Evolutionary conservation across 2,797 vertebrate genomes (phyloP), one percentile per base, ranked within the genome.

Genomic region (Coranthus polyacanthus): DNA sequence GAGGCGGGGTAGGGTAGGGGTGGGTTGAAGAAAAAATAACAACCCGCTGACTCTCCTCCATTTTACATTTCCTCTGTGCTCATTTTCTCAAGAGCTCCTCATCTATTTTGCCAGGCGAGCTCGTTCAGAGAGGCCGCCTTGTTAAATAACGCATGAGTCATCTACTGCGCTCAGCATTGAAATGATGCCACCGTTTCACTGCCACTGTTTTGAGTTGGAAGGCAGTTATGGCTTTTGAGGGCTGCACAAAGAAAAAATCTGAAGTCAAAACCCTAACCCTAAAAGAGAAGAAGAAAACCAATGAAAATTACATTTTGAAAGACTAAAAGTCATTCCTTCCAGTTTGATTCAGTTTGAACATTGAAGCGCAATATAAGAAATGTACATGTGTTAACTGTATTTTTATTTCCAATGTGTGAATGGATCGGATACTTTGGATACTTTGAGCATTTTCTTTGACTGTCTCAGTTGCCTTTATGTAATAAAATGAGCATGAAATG

Each of bases 71-170:
- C 68, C 87, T 79, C 73, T 75, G 42, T 56, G 68, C 71, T 82
- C 83, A 74, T 79, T 88, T 84, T 75, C 73, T 83, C 73, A 47
- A 83, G 73, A 79, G 71, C 68, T 62, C 64, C 69, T 74, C 66
- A 46, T 85, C 62, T 77, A 57, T 70, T 74, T 77, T 71, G 74
- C 78, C 71, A 68, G 75, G 16, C 46, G 53, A 64, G 62, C 72
- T 73, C 43, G 12, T 80, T 82, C 44, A 57, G 64, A 75, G 63
- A 73, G 71, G 60, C 65, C 21, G 41, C 58, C 81, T 82, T 75
- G 74, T 86, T 84, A 87, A 88, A 83, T 87, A 81, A 88, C 71
- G 62, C 78, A 77, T 81, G 84, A 87, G 77, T 85, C 79, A 84
- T 84, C 72, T 34, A 55, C 58, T 50, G 70, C 26, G 34, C 69